Evolutionary conservation across 2,888 invertebrate genomes (phyloP).

Genomic region (Synanthedon formicaeformis): DNA sequence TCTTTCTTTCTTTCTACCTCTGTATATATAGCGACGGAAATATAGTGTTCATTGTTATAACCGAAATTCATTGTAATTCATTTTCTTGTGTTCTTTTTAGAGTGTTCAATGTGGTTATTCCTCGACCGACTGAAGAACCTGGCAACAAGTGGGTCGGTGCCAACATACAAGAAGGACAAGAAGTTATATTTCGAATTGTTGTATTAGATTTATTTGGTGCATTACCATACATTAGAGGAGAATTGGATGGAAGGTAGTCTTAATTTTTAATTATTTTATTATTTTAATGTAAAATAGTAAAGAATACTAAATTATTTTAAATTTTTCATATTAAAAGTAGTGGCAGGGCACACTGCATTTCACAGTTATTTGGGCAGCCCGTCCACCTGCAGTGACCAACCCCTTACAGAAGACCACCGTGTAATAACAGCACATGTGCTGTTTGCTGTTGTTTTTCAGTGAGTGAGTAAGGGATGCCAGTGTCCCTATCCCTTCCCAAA

Average conservation of each 20-base stretch:
- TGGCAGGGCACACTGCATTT: too few species aligned
- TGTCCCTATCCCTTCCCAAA: too few species aligned
- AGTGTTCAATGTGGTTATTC: slow-evolving; percentile 78
- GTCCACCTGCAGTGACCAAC: too few species aligned
- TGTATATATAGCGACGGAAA: too few species aligned
- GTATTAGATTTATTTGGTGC: slow-evolving; percentile 69
- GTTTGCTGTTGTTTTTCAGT: too few species aligned
- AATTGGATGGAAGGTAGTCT: slow-evolving; percentile 61
- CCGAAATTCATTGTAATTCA: neutral
- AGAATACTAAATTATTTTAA: too few species aligned
- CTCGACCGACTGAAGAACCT: slow-evolving; percentile 63
- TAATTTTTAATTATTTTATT: neutral
- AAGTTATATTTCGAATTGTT: slow-evolving; percentile 71
- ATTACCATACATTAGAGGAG: slow-evolving; percentile 75
- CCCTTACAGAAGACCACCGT: too few species aligned
- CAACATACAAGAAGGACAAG: slow-evolving; percentile 68
- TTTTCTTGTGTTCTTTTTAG: slow-evolving; percentile 23
- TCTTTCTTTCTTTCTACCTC: too few species aligned
- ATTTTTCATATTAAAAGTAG: too few species aligned
- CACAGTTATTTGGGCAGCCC: too few species aligned
- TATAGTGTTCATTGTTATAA: neutral
- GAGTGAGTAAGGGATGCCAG: too few species aligned
- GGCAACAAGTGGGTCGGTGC: slow-evolving; percentile 71
- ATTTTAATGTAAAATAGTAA: neutral
- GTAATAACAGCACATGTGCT: too few species aligned